phyloP scores from a whole-genome alignment of 1,140 invertebrate genomes.

The Trachymyrmex cornetzi region DNA sequence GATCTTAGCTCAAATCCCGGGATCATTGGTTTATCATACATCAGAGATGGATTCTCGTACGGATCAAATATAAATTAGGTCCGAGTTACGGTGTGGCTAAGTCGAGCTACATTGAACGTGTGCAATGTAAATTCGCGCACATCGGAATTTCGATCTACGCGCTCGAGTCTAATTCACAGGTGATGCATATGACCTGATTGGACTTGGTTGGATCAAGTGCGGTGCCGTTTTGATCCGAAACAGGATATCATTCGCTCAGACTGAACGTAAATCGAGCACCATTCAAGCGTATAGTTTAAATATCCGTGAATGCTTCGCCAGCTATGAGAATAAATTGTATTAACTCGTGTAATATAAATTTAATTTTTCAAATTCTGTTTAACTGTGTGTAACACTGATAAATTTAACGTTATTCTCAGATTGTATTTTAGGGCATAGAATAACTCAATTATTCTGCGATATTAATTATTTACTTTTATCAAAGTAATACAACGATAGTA shows the following conservation, averaged over 20 bases:
- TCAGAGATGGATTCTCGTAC: constrained; percentile 10
- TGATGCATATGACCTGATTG: constrained; percentile 49
- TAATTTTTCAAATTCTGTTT: background rate
- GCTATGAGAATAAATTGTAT: background rate
- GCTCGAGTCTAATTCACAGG: constrained; percentile 39
- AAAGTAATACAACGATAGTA: background rate
- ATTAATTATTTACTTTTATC: background rate
- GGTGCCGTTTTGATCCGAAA: constrained; percentile 24
- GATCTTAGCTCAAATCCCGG: constrained; percentile 19
- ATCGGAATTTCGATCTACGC: constrained; percentile 56
- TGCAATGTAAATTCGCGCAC: constrained; percentile 38
- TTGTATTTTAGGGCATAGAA: background rate
- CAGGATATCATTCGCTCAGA: constrained; percentile 24
- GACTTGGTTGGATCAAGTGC: constrained; percentile 35
- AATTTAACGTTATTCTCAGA: background rate
- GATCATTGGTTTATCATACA: constrained; percentile 38
- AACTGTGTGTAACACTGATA: background rate
- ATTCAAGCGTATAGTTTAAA: background rate
- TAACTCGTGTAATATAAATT: background rate
- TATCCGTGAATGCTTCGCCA: background rate
- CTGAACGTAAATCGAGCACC: constrained; percentile 34
- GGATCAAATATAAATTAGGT: constrained; percentile 63
- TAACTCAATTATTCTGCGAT: background rate
- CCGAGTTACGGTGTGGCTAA: constrained; percentile 40
- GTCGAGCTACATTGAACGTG: background rate